Percentiles rank a stretch among this genome's conserved stretches.
Evolutionary conservation across 2,797 vertebrate genomes (phyloP).

Genomic region (Numenius phaeopus): DNA sequence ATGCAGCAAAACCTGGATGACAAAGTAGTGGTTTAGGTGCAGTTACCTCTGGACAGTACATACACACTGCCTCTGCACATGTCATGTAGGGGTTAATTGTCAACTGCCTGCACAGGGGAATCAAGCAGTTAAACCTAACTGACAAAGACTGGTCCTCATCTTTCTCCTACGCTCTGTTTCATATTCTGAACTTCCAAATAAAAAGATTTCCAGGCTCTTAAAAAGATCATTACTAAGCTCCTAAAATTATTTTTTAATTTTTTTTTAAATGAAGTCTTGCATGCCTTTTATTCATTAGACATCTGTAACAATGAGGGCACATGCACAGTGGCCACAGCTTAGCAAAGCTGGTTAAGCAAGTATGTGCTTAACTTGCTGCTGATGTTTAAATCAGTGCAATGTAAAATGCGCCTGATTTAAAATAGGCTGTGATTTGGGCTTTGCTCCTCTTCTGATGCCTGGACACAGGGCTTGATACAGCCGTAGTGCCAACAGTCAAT

Average conservation of each 20-base stretch:
- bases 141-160: background rate
- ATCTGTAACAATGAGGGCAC: background rate
- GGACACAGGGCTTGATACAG: background rate
- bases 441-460: background rate
- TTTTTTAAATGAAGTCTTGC: background rate
- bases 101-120: background rate
- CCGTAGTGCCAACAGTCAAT: background rate
- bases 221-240: background rate
- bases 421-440: background rate
- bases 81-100: background rate
- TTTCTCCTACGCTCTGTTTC: background rate
- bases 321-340: background rate
- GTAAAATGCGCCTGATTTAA: background rate
- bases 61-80: background rate
- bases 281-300: background rate
- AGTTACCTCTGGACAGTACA: background rate
- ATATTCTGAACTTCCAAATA: background rate
- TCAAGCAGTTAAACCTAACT: background rate
- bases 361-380: background rate
- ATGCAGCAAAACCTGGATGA: background rate
- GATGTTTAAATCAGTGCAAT: background rate
- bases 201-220: background rate
- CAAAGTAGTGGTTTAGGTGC: background rate
- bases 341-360: background rate
- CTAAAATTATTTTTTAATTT: background rate